Conservation (phyloP, 2,113 vertebrate species). For the Corythornis vintsioides region DNA sequence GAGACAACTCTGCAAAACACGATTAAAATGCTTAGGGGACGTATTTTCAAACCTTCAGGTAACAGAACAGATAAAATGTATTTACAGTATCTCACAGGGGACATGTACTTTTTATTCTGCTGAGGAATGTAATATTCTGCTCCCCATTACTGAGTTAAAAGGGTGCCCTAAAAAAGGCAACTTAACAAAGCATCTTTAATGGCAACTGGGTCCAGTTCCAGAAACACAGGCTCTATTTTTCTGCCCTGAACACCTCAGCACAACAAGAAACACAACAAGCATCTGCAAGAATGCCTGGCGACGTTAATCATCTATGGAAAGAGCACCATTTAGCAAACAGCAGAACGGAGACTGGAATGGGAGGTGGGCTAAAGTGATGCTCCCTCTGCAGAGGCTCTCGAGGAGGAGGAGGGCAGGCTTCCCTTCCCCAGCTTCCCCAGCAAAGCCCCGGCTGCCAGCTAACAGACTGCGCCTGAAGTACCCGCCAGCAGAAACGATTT, state of each 20-base stretch:
- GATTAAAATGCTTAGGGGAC: conserved; percentile 74
- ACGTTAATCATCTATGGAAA: neutral
- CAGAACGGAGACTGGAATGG: neutral
- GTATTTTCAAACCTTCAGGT: conserved; percentile 57
- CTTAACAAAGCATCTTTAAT: neutral
- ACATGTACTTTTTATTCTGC: conserved; percentile 54
- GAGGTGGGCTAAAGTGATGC: rapidly evolving
- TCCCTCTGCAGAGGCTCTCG: neutral
- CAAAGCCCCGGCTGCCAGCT: neutral
- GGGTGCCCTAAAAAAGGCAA: conserved; percentile 33
- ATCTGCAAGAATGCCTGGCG: neutral
- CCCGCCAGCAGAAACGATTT: conserved; percentile 64
- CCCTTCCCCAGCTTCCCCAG: neutral
- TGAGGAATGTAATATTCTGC: conserved; percentile 64
- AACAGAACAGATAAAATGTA: conserved; percentile 70
- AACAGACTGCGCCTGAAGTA: conserved; percentile 12
- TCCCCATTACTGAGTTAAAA: conserved; percentile 51
- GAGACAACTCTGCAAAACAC: conserved; percentile 74
- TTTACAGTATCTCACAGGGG: conserved; percentile 70
- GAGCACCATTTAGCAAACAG: neutral
- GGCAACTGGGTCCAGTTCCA: conserved; percentile 13
- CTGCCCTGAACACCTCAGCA: rapidly evolving
- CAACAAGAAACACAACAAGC: neutral
- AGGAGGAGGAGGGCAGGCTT: neutral
- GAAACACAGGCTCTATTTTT: neutral